phyloP scores from a whole-genome alignment of 2,888 invertebrate species.

The Drosophila colorata region DNA sequence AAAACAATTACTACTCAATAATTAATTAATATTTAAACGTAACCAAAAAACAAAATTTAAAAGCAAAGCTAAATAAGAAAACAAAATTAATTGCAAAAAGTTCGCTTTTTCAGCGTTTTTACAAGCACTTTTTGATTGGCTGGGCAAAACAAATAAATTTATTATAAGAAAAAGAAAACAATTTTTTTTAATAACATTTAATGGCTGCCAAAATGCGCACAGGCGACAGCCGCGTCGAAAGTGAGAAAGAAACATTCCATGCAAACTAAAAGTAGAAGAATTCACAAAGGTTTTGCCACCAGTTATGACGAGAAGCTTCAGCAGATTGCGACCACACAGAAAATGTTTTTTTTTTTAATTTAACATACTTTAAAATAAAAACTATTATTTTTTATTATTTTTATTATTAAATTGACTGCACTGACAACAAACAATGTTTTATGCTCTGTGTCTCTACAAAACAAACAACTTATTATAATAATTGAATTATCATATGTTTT shows the following conservation, averaged over 20 bases:
- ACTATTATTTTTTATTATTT: conserved; percentile 6
- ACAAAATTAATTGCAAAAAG: conserved; percentile 12
- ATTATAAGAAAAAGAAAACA: conserved; percentile 2
- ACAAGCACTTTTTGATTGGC: conserved; percentile 48
- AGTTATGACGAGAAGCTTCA: background rate
- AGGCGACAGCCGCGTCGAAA: conserved; percentile 31
- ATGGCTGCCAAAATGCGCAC: conserved; percentile 42
- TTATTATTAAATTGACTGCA: conserved; percentile 34
- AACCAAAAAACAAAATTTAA: conserved; percentile 39
- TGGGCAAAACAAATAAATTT: conserved; percentile 14
- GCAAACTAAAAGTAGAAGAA: conserved; percentile 19
- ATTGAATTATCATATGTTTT: conserved; percentile 50
- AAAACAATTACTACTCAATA: conserved; percentile 43
- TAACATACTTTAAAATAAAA: conserved; percentile 6
- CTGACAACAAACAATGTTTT: conserved; percentile 43
- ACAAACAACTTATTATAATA: conserved; percentile 39
- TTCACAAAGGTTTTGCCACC: conserved; percentile 7
- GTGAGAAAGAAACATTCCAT: conserved; percentile 59
- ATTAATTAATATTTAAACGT: conserved; percentile 56
- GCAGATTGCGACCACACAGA: conserved; percentile 14
- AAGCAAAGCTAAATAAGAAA: conserved; percentile 35
- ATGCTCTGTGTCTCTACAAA: conserved; percentile 68
- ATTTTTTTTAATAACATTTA: conserved; percentile 21
- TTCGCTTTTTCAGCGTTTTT: conserved; percentile 42
- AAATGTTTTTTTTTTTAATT: background rate